phyloP scores from a whole-genome alignment of 2,113 vertebrate species.

The Xiphophorus maculatus region DNA sequence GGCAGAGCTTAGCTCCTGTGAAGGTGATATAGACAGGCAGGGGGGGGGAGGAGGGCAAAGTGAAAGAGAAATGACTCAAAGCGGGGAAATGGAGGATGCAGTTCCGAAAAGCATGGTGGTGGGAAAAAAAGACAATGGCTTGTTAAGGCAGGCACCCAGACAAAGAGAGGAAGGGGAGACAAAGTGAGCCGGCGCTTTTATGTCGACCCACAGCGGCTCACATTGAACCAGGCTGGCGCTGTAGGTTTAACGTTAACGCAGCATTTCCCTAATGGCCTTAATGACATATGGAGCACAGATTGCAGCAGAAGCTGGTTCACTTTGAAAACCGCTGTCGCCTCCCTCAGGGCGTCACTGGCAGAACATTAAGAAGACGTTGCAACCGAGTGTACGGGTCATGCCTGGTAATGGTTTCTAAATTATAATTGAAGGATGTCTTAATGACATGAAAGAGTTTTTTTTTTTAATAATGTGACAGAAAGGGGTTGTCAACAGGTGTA shows the following conservation, averaged over 20 bases:
- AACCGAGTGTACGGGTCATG: conserved; percentile 40
- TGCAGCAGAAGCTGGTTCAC: conserved; percentile 52
- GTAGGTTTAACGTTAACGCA: conserved; percentile 58
- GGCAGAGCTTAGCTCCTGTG: conserved; percentile 15
- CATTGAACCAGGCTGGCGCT: conserved; percentile 34
- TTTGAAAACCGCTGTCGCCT: conserved; percentile 70
- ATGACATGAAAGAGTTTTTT: conserved; percentile 4
- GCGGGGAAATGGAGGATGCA: conserved; percentile 57
- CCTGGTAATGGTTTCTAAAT: conserved; percentile 30
- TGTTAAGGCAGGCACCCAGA: conserved; percentile 50
- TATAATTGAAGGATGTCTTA: conserved; percentile 17
- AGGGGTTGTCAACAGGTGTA: conserved; percentile 35
- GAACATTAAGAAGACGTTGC: conserved; percentile 32
- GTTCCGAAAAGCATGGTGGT: conserved; percentile 33
- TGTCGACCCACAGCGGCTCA: conserved; percentile 46
- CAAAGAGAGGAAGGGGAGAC: conserved; percentile 60
- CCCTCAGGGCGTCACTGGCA: conserved; percentile 63
- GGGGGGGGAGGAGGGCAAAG: conserved; percentile 19
- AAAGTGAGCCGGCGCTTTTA: conserved; percentile 50
- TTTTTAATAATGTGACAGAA: neutral
- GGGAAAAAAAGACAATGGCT: conserved; percentile 54
- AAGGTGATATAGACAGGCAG: conserved; percentile 47
- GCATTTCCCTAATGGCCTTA: conserved; percentile 66
- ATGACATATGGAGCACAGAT: conserved; percentile 76
- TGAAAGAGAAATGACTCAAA: conserved; percentile 57